Percentiles rank a stretch among this genome's conserved stretches.
These are phyloP conservation scores for Polymixis flavicincta DNA, from an alignment of 2,888 invertebrate species.

Conservation along the genomic window DNA sequence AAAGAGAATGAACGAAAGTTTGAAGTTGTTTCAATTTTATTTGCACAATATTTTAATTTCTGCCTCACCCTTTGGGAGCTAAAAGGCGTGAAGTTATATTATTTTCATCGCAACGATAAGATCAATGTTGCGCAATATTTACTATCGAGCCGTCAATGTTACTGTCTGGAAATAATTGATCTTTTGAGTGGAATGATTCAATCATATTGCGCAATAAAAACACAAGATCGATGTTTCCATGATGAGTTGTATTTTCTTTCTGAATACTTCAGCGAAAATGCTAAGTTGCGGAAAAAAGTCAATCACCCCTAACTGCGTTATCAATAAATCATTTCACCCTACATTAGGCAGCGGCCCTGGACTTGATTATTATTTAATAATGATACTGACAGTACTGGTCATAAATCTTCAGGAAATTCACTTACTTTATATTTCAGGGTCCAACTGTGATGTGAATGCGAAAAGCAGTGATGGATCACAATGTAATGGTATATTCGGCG, in stretches of 20 bases:
- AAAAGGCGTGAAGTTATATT: no score
- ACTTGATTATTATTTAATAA: conserved; percentile 34
- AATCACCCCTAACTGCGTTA: neutral
- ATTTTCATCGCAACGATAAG: no score
- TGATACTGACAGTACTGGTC: conserved; percentile 28
- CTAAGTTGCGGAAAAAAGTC: conserved; percentile 16
- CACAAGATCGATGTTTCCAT: neutral
- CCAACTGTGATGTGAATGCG: conserved; percentile 18
- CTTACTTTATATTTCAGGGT: conserved; percentile 6
- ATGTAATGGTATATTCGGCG: neutral
- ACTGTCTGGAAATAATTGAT: no score
- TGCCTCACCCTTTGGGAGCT: no score
- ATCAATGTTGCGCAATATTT: no score
- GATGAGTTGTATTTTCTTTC: neutral
- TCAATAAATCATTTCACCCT: conserved; percentile 44
- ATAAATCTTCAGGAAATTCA: conserved; percentile 40
- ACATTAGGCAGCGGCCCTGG: conserved; percentile 14
- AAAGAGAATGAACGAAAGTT: no score
- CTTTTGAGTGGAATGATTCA: no score
- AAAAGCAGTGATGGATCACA: conserved; percentile 34
- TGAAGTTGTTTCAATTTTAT: no score
- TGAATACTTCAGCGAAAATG: neutral
- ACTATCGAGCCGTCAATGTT: no score
- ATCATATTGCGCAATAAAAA: no score
- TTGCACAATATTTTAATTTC: no score